Conservation (phyloP, 2,113 vertebrate genomes). For the Zonotrichia leucophrys region DNA sequence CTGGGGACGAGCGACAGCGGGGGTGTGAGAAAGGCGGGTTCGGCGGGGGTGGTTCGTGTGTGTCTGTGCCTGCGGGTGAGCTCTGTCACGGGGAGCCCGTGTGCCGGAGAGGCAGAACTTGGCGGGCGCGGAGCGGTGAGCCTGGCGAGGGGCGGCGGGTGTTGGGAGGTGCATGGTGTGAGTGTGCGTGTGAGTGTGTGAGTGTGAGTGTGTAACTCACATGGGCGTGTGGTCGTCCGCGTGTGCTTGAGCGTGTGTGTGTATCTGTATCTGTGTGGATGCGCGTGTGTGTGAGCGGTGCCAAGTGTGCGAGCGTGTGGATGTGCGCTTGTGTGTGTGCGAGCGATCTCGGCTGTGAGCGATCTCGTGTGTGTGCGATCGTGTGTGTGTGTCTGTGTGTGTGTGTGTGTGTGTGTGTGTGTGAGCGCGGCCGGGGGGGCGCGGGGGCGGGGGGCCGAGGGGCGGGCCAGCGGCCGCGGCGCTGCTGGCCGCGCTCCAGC, state of each 20-base stretch:
- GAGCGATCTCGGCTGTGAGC: neutral
- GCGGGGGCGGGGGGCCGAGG: too few relatives aligned
- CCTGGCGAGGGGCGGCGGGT: neutral
- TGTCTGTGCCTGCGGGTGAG: neutral
- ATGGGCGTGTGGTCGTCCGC: neutral
- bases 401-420: neutral
- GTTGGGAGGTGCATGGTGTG: too few relatives aligned
- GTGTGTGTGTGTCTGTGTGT: too few relatives aligned
- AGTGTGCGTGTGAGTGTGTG: neutral
- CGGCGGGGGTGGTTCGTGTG: accelerated
- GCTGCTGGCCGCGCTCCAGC: too few relatives aligned
- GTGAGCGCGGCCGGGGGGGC: neutral
- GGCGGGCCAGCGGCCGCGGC: too few relatives aligned
- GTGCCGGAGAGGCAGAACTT: neutral
- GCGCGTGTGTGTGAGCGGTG: neutral
- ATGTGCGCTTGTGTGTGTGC: neutral
- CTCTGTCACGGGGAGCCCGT: neutral
- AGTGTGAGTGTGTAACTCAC: neutral
- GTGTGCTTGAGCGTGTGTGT: neutral
- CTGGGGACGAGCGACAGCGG: neutral
- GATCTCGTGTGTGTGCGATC: too few relatives aligned
- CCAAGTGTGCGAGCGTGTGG: neutral
- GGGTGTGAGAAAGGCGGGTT: accelerated
- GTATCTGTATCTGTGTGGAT: neutral
- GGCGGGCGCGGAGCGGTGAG: neutral